A percentile compares a stretch with the other conserved stretches of the same genome.
Evolutionary conservation across 2,113 vertebrate species (phyloP).

Genomic region (human (Homo sapiens)): DNA sequence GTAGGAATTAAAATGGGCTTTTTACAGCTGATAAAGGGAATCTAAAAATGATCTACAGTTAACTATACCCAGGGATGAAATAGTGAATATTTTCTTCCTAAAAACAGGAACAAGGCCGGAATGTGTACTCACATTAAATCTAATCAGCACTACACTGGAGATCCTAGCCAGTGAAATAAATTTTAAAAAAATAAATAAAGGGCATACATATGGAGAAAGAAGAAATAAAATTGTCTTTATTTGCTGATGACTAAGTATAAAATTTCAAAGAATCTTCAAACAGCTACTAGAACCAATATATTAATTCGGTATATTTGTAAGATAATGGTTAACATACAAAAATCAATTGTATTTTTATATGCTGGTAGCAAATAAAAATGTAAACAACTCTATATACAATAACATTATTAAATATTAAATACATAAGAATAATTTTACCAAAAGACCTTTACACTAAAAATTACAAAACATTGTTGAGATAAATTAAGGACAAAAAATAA

Average conservation of each 20-base stretch:
- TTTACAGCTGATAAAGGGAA: neutral
- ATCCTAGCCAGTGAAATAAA: neutral
- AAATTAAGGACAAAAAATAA: neutral
- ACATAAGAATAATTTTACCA: neutral
- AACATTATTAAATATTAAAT: constrained; percentile 2
- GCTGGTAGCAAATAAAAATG: neutral
- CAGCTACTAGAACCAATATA: neutral
- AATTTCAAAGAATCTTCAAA: neutral
- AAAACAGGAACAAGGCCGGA: neutral
- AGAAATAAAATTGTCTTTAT: neutral
- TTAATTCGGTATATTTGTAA: neutral
- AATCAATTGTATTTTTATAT: neutral
- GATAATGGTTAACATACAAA: neutral
- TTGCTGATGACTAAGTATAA: neutral
- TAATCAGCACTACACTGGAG: neutral
- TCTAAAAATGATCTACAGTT: neutral
- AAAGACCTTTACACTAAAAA: neutral
- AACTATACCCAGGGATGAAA: neutral
- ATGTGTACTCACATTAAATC: neutral
- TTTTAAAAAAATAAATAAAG: neutral
- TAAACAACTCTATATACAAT: neutral
- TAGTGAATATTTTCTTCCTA: neutral
- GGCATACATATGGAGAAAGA: neutral
- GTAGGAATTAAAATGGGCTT: neutral
- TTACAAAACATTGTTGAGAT: neutral